A percentile compares a stretch with the other conserved stretches of the same genome.
Evolutionary conservation across 2,113 vertebrate species (phyloP).

Genomic region (Acrocephalus kingi): DNA sequence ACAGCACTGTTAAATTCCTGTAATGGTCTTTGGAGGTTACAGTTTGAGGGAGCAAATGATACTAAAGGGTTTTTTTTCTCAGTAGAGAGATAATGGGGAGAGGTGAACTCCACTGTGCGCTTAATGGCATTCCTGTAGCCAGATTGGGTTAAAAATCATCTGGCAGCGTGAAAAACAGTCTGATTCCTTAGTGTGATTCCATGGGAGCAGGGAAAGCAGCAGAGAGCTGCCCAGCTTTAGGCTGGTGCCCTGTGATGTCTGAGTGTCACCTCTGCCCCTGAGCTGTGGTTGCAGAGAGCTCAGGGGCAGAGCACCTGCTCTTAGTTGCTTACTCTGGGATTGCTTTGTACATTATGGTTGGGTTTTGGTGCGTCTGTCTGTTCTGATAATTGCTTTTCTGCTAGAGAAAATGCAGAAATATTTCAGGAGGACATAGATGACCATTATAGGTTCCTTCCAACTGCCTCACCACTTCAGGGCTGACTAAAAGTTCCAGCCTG

Average conservation of each 20-base stretch:
- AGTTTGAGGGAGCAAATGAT: neutral
- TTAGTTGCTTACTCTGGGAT: neutral
- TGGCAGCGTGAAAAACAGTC: neutral
- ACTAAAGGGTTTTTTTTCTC: neutral
- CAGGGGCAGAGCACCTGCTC: neutral
- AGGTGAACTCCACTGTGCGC: neutral
- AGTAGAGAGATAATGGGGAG: neutral
- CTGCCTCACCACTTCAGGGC: neutral
- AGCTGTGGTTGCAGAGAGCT: neutral
- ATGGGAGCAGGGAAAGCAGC: neutral
- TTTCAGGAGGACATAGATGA: neutral
- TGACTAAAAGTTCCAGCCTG: neutral
- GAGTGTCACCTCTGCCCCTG: neutral
- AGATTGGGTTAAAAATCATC: neutral
- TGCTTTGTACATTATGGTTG: neutral
- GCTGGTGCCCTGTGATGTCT: accelerated
- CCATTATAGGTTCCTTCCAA: neutral
- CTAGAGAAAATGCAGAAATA: neutral
- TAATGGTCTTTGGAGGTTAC: neutral
- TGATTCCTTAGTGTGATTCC: neutral
- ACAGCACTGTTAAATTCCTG: neutral
- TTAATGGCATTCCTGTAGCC: neutral
- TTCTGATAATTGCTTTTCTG: neutral
- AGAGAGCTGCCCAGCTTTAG: neutral
- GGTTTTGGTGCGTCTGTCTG: neutral